Evolutionary conservation across 2,113 vertebrate species (phyloP).

Genomic region (Sturnus vulgaris): DNA sequence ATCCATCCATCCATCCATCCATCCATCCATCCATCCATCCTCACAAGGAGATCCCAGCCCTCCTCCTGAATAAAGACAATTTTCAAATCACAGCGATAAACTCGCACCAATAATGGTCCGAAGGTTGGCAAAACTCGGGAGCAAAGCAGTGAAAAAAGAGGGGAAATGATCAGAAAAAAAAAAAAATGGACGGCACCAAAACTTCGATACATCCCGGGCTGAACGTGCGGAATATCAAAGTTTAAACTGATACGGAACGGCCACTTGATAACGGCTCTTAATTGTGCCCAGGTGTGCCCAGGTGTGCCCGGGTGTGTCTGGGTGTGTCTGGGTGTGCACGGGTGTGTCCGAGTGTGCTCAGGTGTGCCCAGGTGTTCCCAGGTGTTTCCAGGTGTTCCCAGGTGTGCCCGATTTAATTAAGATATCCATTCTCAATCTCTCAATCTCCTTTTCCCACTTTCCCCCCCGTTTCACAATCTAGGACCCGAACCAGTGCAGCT

Average conservation of each 20-base stretch:
- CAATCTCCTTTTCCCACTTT: neutral
- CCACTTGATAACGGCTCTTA: neutral
- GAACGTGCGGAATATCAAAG: neutral
- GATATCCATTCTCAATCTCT: neutral
- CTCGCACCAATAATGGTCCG: neutral
- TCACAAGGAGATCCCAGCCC: neutral
- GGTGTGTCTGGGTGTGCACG: too few relatives aligned
- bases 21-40: neutral
- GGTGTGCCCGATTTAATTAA: neutral
- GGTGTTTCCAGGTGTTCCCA: too few relatives aligned
- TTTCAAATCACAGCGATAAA: neutral
- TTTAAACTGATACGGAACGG: neutral
- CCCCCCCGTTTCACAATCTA: neutral
- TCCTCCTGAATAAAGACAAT: neutral
- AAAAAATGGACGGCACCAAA: neutral
- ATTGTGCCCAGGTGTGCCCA: too few relatives aligned
- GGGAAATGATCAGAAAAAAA: neutral
- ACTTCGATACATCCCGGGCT: rapidly evolving
- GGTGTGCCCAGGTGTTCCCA: too few relatives aligned
- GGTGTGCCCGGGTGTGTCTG: too few relatives aligned
- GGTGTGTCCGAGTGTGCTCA: too few relatives aligned
- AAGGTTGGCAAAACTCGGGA: neutral
- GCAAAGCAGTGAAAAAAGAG: neutral
- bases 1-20: too few relatives aligned
- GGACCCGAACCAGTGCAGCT: neutral